These are phyloP conservation scores for Chrysaora quinquecirrha DNA, from an alignment of 30 jellyfish, hydroid and myxozoan genomes.

Conservation along the genomic window DNA sequence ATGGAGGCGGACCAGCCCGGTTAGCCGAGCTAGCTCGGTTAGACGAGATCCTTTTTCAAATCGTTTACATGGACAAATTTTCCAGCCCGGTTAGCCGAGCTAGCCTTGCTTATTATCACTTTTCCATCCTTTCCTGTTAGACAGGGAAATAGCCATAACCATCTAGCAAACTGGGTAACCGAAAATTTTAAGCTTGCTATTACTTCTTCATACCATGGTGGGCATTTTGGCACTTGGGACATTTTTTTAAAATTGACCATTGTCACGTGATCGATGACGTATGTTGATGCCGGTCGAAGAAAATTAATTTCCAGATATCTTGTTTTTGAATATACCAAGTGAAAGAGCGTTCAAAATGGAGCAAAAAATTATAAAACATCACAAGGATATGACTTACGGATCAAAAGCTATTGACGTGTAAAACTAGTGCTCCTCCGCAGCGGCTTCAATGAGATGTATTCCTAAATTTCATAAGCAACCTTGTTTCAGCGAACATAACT, in stretches of 20 bases:
- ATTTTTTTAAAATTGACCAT: background rate
- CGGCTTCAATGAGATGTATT: background rate
- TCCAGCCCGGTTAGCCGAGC: too few relatives aligned
- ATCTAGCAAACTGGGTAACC: constrained; percentile 1
- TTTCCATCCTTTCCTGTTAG: too few relatives aligned
- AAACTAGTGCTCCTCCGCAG: background rate
- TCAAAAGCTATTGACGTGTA: background rate
- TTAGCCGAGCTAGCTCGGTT: too few relatives aligned
- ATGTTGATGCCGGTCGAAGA: background rate
- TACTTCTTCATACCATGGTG: background rate
- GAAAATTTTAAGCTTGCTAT: background rate
- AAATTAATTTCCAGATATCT: background rate
- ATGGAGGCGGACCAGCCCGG: too few relatives aligned
- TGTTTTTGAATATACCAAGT: background rate
- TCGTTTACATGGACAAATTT: too few relatives aligned
- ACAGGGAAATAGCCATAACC: background rate
- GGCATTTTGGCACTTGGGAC: background rate
- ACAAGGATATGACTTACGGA: background rate
- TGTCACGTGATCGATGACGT: background rate
- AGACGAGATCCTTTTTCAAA: too few relatives aligned
- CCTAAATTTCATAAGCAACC: too few relatives aligned
- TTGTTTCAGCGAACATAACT: background rate
- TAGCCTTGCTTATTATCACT: too few relatives aligned
- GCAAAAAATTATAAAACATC: background rate
- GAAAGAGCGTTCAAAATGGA: background rate